Evolutionary conservation across 2,888 invertebrate genomes (phyloP), one percentile per base, ranked within the genome.

Genomic region (Carpatolechia fugitivella): DNA sequence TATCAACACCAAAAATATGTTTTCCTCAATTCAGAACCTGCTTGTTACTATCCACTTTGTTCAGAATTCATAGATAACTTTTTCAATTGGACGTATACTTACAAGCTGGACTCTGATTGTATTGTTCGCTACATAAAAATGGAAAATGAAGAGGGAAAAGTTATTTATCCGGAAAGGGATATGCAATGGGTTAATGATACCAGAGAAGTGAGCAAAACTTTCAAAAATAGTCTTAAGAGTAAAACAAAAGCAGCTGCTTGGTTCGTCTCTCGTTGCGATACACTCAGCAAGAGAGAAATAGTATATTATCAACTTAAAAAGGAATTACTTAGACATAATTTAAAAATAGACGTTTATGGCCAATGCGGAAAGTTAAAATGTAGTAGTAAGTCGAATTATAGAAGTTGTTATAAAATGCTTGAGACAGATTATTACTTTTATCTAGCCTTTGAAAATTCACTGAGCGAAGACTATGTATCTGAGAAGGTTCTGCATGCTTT

Each of bases 371-470:
- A 62, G 0, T 57, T 65, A 0, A 59, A 60, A 29, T 75, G 75
- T 54, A 64, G 70, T 1, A 58, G 60, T 52, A n/a, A 57, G 10
- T 33, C 55, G 3, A 24, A 3, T 8, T 57, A 62, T 24, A 52
- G 62, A 0, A 57, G 55, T 20, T 78, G 78, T 53, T 70, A 72
- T 55, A 61, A 60, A 24, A 74, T 70, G 57, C 53, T 87, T 38
- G 20, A 41, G 18, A 41, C 3, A 24, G 24, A 24, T 24, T 24
- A 24, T 24, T 24, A 24, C 24, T 24, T 24, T 24, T 94, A 94
- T 69, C 74, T 94, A 50, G 81, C 91, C 1, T 93, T 94, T 65
- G 94, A 94, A 75, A 94, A 94, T 76, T 93, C 93, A 4, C 90
- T 93, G 63, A 93, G 93, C 69, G 78, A 72, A 49, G 76, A 76